Percentiles rank a stretch among this genome's conserved stretches.
Conservation (phyloP, 2,888 invertebrate species). For the Deilephila porcellus region DNA sequence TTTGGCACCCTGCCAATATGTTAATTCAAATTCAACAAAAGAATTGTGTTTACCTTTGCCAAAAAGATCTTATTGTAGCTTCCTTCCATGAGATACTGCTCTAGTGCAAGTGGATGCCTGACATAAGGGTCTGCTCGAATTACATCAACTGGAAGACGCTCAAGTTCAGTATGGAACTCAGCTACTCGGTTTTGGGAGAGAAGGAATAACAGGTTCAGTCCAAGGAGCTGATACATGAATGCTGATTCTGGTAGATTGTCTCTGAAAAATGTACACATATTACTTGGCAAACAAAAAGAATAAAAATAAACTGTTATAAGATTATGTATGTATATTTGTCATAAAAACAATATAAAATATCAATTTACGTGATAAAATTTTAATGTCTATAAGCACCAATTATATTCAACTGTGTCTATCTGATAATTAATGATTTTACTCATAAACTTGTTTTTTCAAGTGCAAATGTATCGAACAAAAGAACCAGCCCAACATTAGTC, state of each 20-base stretch:
- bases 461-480: too few relatives aligned
- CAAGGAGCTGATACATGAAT: conserved; percentile 97
- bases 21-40: too few relatives aligned
- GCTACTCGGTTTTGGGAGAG: conserved; percentile 98
- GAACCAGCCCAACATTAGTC: too few relatives aligned
- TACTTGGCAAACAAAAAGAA: not conserved
- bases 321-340: not conserved
- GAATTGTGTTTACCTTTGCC: conserved; percentile 86
- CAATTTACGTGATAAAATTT: too few relatives aligned
- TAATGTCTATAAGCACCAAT: too few relatives aligned
- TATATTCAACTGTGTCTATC: too few relatives aligned
- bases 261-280: conserved; percentile 48
- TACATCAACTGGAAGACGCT: conserved; percentile 95
- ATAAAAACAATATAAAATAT: not conserved
- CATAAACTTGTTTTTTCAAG: too few relatives aligned
- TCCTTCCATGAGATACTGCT: conserved; percentile 99
- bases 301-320: not conserved
- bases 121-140: conserved; percentile 97
- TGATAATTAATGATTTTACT: too few relatives aligned
- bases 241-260: conserved; percentile 94
- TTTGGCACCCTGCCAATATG: too few relatives aligned
- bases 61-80: conserved; percentile 99
- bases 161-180: conserved; percentile 99
- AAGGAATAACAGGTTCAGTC: conserved; percentile 96
- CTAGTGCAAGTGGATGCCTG: conserved; percentile 96